Base-by-base conservation (phyloP, 2,888 invertebrate species). In the Agrotis clavis region DNA sequence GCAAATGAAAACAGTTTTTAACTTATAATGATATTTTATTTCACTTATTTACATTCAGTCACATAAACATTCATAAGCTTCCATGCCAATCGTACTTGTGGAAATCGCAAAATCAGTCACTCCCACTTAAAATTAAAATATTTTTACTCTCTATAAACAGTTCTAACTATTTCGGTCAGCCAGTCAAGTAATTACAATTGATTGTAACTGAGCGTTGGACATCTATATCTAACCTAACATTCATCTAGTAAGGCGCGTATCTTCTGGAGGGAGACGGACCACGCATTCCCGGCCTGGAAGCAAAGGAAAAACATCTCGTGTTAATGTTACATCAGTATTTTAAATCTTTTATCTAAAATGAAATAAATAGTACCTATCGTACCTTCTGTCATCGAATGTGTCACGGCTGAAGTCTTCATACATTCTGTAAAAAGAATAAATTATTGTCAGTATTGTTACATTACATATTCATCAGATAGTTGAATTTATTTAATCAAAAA, bases 351-450 rank as follows among this genome's bases (percentile, higher is more conserved):
- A 56, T 88, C 11, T 13, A 35, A 71, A 35, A 45, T 35, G 0
- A 47, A n/a, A 54, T 41, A 4, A 65, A 30, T 35, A 14, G 30
- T 59, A 19, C 5, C 11, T 21, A 50, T 92, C 94, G 96, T 95
- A 98, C 98, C 98, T 97, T 94, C 98, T 97, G 90, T 98, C 98
- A 95, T 98, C 98, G 94, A 98, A 98, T 62, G 98, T 98, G 95
- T 98, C 98, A 86, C 98, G 97, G 95, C 98, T 98, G 93, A 98
- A 98, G 95, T 98, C 98, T 96, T 98, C 98, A 94, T 98, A 98
- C 97, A 98, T 98, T 89, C 98, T 97, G 96, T 84, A 94, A 91
- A 92, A 66, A 85, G 66, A 87, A 82, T 68, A 81, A 67, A 57
- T 41, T 57, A 61, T 64, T 57, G 35, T 79, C 16, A 71, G 19